These are phyloP conservation scores for Epinephelus lanceolatus DNA, from an alignment of 2,113 vertebrate genomes.

Conservation along the genomic window DNA sequence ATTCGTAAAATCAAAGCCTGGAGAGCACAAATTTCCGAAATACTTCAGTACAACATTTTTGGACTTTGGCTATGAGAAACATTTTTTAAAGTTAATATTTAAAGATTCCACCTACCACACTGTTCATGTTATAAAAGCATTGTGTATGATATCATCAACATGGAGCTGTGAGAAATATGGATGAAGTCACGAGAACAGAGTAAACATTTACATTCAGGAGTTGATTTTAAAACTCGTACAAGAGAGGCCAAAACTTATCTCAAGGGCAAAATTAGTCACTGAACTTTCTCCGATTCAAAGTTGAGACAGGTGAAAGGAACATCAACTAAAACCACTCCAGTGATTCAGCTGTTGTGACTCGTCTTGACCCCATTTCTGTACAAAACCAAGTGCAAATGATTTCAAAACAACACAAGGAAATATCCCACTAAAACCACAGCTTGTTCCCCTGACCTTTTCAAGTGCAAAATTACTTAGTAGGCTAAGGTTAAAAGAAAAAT, in stretches of 20 bases:
- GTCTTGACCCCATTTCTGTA: background rate
- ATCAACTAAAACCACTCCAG: background rate
- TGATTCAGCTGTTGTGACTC: background rate
- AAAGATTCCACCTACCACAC: background rate
- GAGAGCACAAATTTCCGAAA: background rate
- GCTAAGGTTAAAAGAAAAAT: background rate
- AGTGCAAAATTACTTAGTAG: background rate
- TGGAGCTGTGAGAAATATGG: background rate
- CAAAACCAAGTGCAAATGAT: background rate
- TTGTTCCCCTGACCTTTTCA: background rate
- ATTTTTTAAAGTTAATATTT: too few relatives aligned
- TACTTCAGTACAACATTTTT: background rate
- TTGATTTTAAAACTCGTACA: too few relatives aligned
- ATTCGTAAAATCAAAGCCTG: background rate
- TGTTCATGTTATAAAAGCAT: background rate
- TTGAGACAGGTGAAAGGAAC: background rate
- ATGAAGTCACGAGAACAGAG: background rate
- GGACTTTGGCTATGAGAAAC: background rate
- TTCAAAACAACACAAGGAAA: background rate
- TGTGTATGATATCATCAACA: background rate
- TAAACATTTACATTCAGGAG: background rate
- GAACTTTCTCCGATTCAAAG: background rate
- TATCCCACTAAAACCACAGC: background rate
- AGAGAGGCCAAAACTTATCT: background rate
- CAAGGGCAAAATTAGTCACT: background rate